Percentiles rank a stretch among this genome's conserved stretches.
These are phyloP conservation scores for Dendronephthya gigantea DNA, from an alignment of 64 coral and sea anemone species.

Conservation along the genomic window DNA sequence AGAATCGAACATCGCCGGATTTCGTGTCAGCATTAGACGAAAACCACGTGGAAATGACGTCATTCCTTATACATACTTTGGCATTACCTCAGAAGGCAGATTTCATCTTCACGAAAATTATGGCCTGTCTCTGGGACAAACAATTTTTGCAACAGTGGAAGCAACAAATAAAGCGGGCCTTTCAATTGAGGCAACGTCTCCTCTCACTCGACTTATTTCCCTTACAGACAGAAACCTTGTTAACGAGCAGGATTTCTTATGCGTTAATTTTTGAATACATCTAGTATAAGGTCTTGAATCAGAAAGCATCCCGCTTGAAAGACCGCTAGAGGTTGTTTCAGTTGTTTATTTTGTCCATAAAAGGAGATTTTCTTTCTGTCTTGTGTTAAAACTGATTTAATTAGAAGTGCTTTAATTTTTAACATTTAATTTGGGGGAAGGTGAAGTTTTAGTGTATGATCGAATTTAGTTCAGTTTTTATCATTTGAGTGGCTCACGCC, in stretches of 20 bases:
- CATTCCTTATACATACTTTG: conserved; percentile 38
- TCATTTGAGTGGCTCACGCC: no score
- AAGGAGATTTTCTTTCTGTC: no score
- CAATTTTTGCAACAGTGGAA: conserved; percentile 58
- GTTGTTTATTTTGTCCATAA: no score
- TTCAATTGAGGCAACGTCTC: conserved; percentile 29
- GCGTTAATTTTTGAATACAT: conserved; percentile 45
- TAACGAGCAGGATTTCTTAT: conserved; percentile 68
- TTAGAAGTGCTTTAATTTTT: no score
- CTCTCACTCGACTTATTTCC: conserved; percentile 71
- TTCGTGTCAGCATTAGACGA: conserved; percentile 48
- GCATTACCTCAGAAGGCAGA: conserved; percentile 36
- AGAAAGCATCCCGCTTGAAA: no score
- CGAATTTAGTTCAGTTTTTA: no score
- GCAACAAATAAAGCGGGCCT: conserved; percentile 57
- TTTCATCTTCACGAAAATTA: conserved; percentile 18
- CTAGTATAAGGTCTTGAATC: no score
- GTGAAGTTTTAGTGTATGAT: no score
- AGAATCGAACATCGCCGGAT: conserved; percentile 52
- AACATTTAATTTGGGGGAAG: no score
- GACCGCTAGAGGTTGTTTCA: no score
- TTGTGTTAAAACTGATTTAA: no score
- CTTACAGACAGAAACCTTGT: conserved; percentile 33
- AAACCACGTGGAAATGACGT: conserved; percentile 33
- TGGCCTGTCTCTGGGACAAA: conserved; percentile 32